Evolutionary conservation across 2,888 invertebrate species (phyloP), one percentile per base, ranked within the genome.

Genomic region (Caenorhabditis becei): DNA sequence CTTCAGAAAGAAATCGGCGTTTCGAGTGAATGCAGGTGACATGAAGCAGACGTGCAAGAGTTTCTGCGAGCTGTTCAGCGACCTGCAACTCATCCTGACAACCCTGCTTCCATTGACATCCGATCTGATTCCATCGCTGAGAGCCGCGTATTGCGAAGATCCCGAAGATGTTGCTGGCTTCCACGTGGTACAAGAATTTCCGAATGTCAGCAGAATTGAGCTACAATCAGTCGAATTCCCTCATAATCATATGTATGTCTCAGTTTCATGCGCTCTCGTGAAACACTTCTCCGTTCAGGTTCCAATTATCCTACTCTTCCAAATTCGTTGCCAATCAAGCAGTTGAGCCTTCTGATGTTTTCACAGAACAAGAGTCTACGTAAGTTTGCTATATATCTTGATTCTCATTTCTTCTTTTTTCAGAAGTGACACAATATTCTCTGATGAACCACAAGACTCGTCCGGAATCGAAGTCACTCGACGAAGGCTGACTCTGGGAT

Each of bases 41-140:
- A 65, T 65, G 63, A 4, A 20, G 3, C 28, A 32, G 1, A 51
- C 63, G 11, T 65, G 63, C 32, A 14, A 23, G 2, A 32, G 32
- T 4, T 65, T 65, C n/a, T 65, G 63, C 41, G 10, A 51, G 51
- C 23, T 65, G 26, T 65, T 65, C 51, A 16, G 18, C 8, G 24
- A 24, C 16, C 32, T 65, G 4, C 44, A 35, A 2, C 8, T 18
- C 1, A 49, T 65, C 16, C 23, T 65, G 3, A 23, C n/a, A 5
- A 24, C n/a, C 5, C n/a, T 65, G 2, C 14, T 8, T 20, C 51
- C 49, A 11, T 35, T 65, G 4, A 44, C 63, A 44, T n/a, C 20
- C 16, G n/a, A 18, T 16, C 4, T 35, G 11, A 20, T 51, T 20
- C 51, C 63, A 7, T 65, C 63, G 35, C 51, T 65, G 18, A 24